These are phyloP conservation scores for Brachionus koreanus DNA, from an alignment of 1,140 invertebrate genomes.

Conservation along the genomic window DNA sequence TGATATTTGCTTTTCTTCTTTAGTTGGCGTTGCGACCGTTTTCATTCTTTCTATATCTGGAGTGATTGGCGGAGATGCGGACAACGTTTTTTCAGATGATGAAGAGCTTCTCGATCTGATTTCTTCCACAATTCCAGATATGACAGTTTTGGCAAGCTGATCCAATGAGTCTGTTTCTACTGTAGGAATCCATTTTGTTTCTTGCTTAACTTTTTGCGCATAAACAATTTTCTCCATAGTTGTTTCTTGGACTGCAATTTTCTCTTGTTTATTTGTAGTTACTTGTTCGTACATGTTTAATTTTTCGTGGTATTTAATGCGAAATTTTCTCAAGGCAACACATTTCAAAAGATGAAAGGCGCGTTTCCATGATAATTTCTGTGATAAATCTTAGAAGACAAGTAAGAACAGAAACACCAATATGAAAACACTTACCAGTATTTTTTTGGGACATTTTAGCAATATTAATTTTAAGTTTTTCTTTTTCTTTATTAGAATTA, in stretches of 20 bases:
- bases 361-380: background rate
- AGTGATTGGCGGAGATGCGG: background rate
- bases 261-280: background rate
- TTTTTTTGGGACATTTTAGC: conserved; percentile 9
- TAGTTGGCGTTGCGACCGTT: background rate
- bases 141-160: background rate
- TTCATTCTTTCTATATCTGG: background rate
- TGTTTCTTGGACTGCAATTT: background rate
- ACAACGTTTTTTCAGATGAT: background rate
- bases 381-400: background rate
- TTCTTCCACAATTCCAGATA: background rate
- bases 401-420: background rate
- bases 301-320: background rate
- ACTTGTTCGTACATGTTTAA: background rate
- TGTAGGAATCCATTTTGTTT: background rate
- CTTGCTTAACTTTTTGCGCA: background rate
- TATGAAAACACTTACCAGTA: background rate
- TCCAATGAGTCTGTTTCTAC: background rate
- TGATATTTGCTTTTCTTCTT: background rate
- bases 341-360: conserved; percentile 33
- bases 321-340: conserved; percentile 5
- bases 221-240: background rate
- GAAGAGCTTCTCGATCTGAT: background rate
- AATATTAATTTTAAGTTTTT: background rate
- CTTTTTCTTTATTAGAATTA: background rate